Conservation (phyloP, 2,888 invertebrate genomes). For the Ischnura elegans region DNA sequence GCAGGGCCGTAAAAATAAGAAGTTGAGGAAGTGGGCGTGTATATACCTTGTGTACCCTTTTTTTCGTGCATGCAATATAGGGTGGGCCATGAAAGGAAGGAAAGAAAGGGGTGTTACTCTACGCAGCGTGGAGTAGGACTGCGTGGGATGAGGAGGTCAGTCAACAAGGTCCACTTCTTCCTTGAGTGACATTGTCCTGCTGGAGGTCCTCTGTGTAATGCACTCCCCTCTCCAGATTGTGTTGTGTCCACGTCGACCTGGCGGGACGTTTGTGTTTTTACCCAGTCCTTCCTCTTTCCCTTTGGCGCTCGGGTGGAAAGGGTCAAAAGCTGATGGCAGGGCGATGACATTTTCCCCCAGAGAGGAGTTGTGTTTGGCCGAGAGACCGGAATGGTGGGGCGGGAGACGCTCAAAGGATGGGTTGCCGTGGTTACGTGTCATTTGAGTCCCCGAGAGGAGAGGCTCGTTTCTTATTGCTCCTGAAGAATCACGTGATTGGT, state of each 20-base stretch:
- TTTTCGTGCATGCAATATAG: not conserved
- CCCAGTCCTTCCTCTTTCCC: not conserved
- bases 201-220: too few species aligned
- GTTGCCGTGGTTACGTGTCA: slow-evolving; percentile 28
- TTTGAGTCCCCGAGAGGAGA: not conserved
- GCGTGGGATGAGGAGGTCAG: not conserved
- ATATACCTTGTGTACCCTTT: not conserved
- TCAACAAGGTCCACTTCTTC: slow-evolving; percentile 10
- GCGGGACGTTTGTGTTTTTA: not conserved
- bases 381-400: too few species aligned
- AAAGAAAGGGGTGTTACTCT: not conserved
- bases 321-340: slow-evolving; percentile 45
- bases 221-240: not conserved
- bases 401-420: not conserved
- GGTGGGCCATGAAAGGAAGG: not conserved
- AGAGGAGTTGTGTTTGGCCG: not conserved
- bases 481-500: too few species aligned
- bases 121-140: not conserved
- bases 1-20: slow-evolving; percentile 27
- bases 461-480: not conserved
- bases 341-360: slow-evolving; percentile 6
- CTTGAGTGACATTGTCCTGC: slow-evolving; percentile 13
- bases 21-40: not conserved
- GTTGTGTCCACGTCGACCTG: not conserved
- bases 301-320: slow-evolving; percentile 22